These are phyloP conservation scores for Ranitomeya variabilis DNA, from an alignment of 2,113 vertebrate species.

Conservation along the genomic window DNA sequence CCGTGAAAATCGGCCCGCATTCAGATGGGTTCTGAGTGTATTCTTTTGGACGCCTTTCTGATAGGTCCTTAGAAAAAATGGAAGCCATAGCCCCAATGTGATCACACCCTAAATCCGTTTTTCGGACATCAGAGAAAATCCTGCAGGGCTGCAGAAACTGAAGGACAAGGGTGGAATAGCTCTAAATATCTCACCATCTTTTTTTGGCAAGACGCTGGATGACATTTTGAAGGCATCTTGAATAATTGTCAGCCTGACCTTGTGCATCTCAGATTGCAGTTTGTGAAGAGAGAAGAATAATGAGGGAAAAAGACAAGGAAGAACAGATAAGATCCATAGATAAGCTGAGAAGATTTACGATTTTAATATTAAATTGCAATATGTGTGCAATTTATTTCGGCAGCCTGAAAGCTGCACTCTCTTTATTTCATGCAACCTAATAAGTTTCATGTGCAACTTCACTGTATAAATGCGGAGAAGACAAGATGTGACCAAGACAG, in stretches of 20 bases:
- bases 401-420: not conserved
- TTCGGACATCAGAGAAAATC: not conserved
- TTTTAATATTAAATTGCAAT: conserved; percentile 39
- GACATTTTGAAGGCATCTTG: conserved; percentile 46
- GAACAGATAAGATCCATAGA: conserved; percentile 37
- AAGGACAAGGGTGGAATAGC: conserved; percentile 5
- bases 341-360: conserved; percentile 31
- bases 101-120: not conserved
- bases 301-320: not conserved
- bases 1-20: too few species aligned
- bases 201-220: conserved; percentile 35
- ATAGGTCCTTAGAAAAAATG: not conserved
- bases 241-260: conserved; percentile 50
- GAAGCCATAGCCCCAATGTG: not conserved
- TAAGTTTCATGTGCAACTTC: not conserved
- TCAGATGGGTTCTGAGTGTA: too few species aligned
- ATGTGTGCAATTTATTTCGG: conserved; percentile 38
- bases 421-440: conserved; percentile 1
- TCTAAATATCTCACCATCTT: conserved; percentile 29
- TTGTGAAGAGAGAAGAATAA: conserved; percentile 16
- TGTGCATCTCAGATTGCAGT: conserved; percentile 3
- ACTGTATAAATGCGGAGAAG: not conserved
- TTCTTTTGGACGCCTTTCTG: too few species aligned
- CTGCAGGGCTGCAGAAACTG: not conserved
- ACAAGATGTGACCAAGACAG: not conserved